Percentiles rank a stretch among this genome's conserved stretches.
Conservation (phyloP, 2,888 invertebrate genomes). For the Netelia virgata region DNA sequence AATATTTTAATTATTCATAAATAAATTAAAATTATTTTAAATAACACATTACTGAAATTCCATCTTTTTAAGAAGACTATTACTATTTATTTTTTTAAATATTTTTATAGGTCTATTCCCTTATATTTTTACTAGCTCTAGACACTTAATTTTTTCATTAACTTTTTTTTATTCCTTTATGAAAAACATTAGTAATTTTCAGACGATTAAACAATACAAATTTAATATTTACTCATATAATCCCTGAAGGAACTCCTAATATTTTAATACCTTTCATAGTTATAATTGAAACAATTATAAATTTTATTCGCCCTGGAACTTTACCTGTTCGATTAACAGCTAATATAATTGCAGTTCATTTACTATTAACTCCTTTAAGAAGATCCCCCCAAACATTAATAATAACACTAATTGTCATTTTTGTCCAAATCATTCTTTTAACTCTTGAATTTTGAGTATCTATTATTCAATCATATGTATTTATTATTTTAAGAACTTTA, state of each 20-base stretch:
- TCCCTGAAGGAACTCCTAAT: slow-evolving; percentile 89
- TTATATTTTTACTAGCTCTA: slow-evolving; percentile 90
- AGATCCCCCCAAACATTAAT: slow-evolving; percentile 81
- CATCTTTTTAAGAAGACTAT: slow-evolving; percentile 87
- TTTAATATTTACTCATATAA: slow-evolving; percentile 89
- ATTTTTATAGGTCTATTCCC: slow-evolving; percentile 90
- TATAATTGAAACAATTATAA: slow-evolving; percentile 91
- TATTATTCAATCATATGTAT: slow-evolving; percentile 89
- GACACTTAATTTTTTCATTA: slow-evolving; percentile 89
- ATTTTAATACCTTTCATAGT: slow-evolving; percentile 91
- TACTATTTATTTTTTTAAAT: slow-evolving; percentile 88
- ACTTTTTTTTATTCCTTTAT: slow-evolving; percentile 80
- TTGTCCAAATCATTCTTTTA: slow-evolving; percentile 86
- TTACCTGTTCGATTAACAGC: slow-evolving; percentile 90
- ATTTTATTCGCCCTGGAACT: slow-evolving; percentile 90
- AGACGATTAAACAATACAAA: slow-evolving; percentile 88
- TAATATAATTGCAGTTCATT: slow-evolving; percentile 92
- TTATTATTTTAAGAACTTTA: slow-evolving; percentile 88
- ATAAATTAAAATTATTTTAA: slow-evolving; percentile 88
- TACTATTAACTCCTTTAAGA: slow-evolving; percentile 88
- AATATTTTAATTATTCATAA: slow-evolving; percentile 81
- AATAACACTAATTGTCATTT: slow-evolving; percentile 76
- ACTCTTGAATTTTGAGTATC: slow-evolving; percentile 88
- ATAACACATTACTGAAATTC: slow-evolving; percentile 84
- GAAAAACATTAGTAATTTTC: slow-evolving; percentile 88